A percentile compares a stretch with the other conserved stretches of the same genome.
Conservation (phyloP, 2,797 vertebrate genomes). For the Podarcis siculus region DNA sequence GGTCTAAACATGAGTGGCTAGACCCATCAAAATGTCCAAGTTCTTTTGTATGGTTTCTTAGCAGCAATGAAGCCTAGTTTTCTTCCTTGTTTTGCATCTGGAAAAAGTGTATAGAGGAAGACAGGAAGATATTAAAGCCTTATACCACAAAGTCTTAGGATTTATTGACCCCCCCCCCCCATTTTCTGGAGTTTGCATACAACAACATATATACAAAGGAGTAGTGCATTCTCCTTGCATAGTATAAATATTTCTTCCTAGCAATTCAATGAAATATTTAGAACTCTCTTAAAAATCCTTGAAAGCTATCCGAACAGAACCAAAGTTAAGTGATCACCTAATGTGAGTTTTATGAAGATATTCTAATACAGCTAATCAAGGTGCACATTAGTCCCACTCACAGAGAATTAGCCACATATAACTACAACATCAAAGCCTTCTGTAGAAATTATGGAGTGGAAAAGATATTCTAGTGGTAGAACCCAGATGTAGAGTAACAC, state of each 20-base stretch:
- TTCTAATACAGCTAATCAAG: background rate
- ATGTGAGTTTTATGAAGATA: conserved; percentile 57
- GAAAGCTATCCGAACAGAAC: conserved; percentile 68
- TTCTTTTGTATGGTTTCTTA: conserved; percentile 54
- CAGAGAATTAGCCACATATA: background rate
- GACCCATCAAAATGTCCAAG: background rate
- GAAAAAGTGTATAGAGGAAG: conserved; percentile 57
- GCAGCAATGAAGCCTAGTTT: conserved; percentile 40
- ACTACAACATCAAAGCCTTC: background rate
- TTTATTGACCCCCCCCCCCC: conserved; percentile 71
- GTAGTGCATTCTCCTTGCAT: conserved; percentile 59
- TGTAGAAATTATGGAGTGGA: too few species aligned
- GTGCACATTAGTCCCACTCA: conserved; percentile 10
- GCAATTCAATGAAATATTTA: conserved; percentile 79
- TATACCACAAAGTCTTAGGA: conserved; percentile 66
- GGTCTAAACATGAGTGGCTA: conserved; percentile 18
- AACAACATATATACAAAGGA: conserved; percentile 67
- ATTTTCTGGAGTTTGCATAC: conserved; percentile 68
- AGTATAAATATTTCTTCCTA: conserved; percentile 70
- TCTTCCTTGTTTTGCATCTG: conserved; percentile 57
- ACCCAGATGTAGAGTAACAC: background rate
- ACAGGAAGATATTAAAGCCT: conserved; percentile 64
- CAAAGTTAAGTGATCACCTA: conserved; percentile 62
- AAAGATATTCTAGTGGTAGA: background rate
- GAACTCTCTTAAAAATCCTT: conserved; percentile 70